Evolutionary conservation across 1,140 invertebrate species (phyloP).

Genomic region (Eupristina koningsbergeri): DNA sequence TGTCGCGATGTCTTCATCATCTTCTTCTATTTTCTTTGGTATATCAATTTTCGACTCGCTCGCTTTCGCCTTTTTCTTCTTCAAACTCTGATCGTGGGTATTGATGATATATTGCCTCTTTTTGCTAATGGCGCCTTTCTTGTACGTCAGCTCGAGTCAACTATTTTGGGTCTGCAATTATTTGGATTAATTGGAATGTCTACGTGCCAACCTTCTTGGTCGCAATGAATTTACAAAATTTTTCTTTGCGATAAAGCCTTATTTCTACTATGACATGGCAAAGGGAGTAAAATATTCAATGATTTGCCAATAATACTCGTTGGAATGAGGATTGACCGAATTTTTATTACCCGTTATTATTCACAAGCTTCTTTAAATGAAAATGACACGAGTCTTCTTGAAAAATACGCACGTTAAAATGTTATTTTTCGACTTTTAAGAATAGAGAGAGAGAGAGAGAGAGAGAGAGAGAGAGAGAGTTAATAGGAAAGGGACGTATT

Average conservation of each 20-base stretch:
- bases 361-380: too few relatives aligned
- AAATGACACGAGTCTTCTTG: too few relatives aligned
- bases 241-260: too few relatives aligned
- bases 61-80: not conserved
- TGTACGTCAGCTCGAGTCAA: not conserved
- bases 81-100: conserved; percentile 3
- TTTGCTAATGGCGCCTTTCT: conserved; percentile 17
- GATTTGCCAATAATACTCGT: too few relatives aligned
- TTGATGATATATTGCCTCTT: not conserved
- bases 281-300: too few relatives aligned
- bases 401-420: too few relatives aligned
- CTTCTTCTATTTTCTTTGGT: not conserved
- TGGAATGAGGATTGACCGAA: too few relatives aligned
- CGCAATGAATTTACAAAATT: too few relatives aligned
- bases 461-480: not conserved
- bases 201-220: too few relatives aligned
- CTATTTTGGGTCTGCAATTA: not conserved
- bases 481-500: not conserved
- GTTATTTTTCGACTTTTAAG: not conserved
- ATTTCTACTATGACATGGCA: too few relatives aligned
- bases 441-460: not conserved
- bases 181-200: too few relatives aligned
- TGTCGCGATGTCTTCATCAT: conserved; percentile 19
- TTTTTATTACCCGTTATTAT: too few relatives aligned
- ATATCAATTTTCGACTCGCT: conserved; percentile 9